Evolutionary conservation across 2,888 invertebrate species (phyloP).

Genomic region (Andrena haemorrhoa): DNA sequence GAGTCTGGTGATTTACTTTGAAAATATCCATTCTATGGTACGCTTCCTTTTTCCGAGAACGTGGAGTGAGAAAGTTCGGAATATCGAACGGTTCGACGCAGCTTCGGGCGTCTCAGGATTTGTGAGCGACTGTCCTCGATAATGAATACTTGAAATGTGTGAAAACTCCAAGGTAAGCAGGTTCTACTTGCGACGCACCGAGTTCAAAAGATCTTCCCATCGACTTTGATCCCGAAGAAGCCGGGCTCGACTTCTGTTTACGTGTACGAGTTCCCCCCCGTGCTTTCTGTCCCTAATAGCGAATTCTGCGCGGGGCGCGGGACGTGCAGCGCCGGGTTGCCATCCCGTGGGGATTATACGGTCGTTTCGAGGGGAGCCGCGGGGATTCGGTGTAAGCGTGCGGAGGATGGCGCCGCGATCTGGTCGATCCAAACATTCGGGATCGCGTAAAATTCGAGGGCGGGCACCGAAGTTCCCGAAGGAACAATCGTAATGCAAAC

Average conservation of each 20-base stretch:
- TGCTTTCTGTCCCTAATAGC: neutral
- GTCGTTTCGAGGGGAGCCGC: slow-evolving; percentile 1
- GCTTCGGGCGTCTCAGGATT: too few species aligned
- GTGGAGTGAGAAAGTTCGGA: too few species aligned
- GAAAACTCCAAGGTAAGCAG: neutral
- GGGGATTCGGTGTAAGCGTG: neutral
- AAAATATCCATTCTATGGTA: too few species aligned
- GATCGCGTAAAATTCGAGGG: neutral
- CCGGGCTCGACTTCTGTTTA: neutral
- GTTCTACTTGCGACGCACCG: neutral
- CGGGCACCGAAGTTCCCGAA: slow-evolving; percentile 8
- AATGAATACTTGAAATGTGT: neutral
- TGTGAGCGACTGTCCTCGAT: too few species aligned
- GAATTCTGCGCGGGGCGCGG: neutral
- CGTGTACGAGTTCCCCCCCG: neutral
- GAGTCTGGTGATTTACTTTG: too few species aligned
- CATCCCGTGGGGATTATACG: slow-evolving; percentile 4
- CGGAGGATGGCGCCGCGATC: neutral
- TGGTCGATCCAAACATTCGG: too few species aligned
- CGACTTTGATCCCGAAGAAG: neutral
- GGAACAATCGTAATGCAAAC: slow-evolving; percentile 44
- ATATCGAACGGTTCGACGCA: too few species aligned
- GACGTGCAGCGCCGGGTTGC: neutral
- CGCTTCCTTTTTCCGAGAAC: too few species aligned
- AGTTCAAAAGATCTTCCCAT: neutral